phyloP scores from a whole-genome alignment of 1,140 invertebrate genomes.

The Charaxes varanes region DNA sequence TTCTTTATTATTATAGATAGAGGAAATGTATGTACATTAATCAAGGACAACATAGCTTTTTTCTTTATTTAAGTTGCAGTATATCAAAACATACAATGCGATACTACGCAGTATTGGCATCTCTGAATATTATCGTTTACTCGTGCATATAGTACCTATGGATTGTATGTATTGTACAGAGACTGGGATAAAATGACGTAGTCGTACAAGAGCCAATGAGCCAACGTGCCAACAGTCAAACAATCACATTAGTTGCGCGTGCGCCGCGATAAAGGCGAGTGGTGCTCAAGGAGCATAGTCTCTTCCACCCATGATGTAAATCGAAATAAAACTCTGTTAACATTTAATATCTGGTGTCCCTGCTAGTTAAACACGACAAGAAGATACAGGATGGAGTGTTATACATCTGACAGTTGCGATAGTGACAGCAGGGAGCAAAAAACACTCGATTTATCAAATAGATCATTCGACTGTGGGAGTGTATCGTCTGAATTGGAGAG shows the following conservation, averaged over 20 bases:
- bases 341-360: conserved; percentile 1
- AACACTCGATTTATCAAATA: conserved; percentile 82
- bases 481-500: conserved; percentile 76
- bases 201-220: no score
- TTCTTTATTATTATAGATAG: no score
- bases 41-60: no score
- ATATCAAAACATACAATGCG: no score
- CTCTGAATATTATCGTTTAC: no score
- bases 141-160: no score
- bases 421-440: conserved; percentile 79
- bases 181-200: no score
- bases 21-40: no score
- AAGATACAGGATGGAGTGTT: conserved; percentile 84
- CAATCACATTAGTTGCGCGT: conserved; percentile 47
- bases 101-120: no score
- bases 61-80: no score
- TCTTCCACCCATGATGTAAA: conserved; percentile 22
- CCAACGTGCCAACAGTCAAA: conserved; percentile 11
- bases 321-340: conserved; percentile 5
- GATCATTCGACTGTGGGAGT: conserved; percentile 76
- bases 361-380: conserved; percentile 13
- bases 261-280: conserved; percentile 20
- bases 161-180: no score
- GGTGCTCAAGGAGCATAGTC: conserved; percentile 2
- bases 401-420: conserved; percentile 88